Evolutionary conservation across 2,888 invertebrate species (phyloP).

Genomic region (Fragum fragum): DNA sequence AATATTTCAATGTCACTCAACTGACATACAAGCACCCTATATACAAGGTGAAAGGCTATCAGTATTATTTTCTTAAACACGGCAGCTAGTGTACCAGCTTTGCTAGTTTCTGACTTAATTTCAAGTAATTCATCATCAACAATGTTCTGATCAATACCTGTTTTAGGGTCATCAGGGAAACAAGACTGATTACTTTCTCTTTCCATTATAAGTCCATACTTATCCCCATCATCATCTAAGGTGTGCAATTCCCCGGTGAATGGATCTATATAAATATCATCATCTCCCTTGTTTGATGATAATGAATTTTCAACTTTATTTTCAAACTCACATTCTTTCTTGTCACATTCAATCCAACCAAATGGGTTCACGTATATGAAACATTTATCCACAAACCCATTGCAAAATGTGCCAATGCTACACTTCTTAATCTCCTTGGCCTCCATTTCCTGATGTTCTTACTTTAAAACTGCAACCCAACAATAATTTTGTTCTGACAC

Average conservation of each 20-base stretch:
- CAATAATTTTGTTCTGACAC: too few species aligned
- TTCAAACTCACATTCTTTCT: too few species aligned
- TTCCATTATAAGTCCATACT: neutral
- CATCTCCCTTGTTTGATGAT: too few species aligned
- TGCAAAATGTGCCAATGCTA: neutral
- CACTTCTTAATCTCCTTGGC: too few species aligned
- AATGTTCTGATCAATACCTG: too few species aligned
- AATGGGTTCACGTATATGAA: neutral
- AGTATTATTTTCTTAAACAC: neutral
- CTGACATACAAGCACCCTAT: neutral
- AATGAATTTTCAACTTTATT: too few species aligned
- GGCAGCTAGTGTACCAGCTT: neutral
- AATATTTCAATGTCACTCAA: neutral
- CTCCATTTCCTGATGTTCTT: too few species aligned
- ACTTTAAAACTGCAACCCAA: too few species aligned
- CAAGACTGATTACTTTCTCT: neutral
- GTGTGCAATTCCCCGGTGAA: neutral
- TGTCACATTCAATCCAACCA: neutral
- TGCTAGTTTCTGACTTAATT: neutral
- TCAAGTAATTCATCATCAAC: neutral
- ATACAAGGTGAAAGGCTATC: neutral
- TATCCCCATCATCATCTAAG: neutral
- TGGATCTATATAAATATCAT: neutral
- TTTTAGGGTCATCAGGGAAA: neutral
- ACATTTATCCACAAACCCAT: neutral